phyloP scores from a whole-genome alignment of 2,888 invertebrate species.

The Allolobophora icterica region DNA sequence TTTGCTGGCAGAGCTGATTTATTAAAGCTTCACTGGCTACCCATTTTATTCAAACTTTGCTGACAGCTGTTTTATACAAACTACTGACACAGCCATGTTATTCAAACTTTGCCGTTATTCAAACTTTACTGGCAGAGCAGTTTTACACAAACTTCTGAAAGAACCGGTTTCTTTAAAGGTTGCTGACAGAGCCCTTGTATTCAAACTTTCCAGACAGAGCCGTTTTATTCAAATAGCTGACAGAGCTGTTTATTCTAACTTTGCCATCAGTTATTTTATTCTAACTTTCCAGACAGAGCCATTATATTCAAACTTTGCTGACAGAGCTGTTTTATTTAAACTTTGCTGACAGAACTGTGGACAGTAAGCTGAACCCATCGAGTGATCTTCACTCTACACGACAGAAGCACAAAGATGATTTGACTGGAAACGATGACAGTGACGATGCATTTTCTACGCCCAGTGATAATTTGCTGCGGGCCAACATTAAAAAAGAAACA shows the following conservation, averaged over 20 bases:
- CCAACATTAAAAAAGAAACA: not conserved
- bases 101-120: too few relatives aligned
- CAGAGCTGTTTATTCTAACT: not conserved
- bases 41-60: too few relatives aligned
- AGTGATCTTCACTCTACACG: not conserved
- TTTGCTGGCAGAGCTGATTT: too few relatives aligned
- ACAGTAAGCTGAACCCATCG: not conserved
- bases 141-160: too few relatives aligned
- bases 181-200: too few relatives aligned
- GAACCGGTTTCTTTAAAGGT: too few relatives aligned
- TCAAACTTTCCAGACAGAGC: too few relatives aligned
- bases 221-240: not conserved
- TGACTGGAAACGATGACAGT: not conserved
- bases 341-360: not conserved
- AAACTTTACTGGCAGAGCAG: too few relatives aligned
- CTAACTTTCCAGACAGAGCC: not conserved
- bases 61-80: too few relatives aligned
- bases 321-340: not conserved
- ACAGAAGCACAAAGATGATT: not conserved
- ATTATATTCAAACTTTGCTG: not conserved
- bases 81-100: too few relatives aligned
- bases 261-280: not conserved
- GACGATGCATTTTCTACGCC: not conserved
- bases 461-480: not conserved
- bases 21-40: too few relatives aligned